These are phyloP conservation scores for Acipenser oxyrinchus DNA, from an alignment of 2,797 vertebrate species.

Conservation along the genomic window DNA sequence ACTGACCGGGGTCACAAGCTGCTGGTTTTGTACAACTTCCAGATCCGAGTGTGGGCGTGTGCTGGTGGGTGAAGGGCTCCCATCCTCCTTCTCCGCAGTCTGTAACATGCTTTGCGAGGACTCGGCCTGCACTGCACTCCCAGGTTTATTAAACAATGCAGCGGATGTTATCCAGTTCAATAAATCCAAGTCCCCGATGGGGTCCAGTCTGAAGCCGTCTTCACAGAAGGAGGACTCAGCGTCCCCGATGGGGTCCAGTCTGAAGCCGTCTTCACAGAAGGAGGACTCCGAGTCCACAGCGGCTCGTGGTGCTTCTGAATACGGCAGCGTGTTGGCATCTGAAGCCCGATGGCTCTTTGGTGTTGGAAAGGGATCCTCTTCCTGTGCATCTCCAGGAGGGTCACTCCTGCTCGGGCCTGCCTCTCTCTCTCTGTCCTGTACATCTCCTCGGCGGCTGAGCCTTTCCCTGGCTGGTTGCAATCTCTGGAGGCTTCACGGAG, in stretches of 20 bases:
- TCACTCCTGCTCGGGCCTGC: constrained; percentile 8
- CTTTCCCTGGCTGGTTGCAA: constrained; percentile 20
- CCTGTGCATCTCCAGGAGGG: constrained; percentile 24
- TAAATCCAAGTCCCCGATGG: constrained; percentile 40
- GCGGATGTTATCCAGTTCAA: constrained; percentile 65
- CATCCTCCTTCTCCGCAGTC: constrained; percentile 35
- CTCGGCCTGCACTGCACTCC: constrained; percentile 49
- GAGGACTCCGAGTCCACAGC: constrained; percentile 24
- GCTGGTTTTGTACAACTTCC: constrained; percentile 37
- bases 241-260: constrained; percentile 32
- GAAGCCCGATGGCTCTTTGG: constrained; percentile 14
- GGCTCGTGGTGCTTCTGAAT: constrained; percentile 30
- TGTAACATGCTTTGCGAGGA: constrained; percentile 44
- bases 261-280: constrained; percentile 20
- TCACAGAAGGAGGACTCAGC: constrained; percentile 19
- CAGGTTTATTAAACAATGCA: constrained; percentile 51
- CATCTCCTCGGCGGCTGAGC: constrained; percentile 2
- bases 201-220: constrained; percentile 23
- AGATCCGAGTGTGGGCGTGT: constrained; percentile 21
- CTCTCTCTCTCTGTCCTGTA: constrained; percentile 7
- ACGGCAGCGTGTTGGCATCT: constrained; percentile 38
- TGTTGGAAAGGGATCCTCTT: constrained; percentile 22
- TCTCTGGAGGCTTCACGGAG: constrained; percentile 6
- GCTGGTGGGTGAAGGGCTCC: constrained; percentile 34
- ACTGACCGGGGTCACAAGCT: constrained; percentile 25